phyloP scores from a whole-genome alignment of 2,888 invertebrate genomes.

The Drosophila rubida region DNA sequence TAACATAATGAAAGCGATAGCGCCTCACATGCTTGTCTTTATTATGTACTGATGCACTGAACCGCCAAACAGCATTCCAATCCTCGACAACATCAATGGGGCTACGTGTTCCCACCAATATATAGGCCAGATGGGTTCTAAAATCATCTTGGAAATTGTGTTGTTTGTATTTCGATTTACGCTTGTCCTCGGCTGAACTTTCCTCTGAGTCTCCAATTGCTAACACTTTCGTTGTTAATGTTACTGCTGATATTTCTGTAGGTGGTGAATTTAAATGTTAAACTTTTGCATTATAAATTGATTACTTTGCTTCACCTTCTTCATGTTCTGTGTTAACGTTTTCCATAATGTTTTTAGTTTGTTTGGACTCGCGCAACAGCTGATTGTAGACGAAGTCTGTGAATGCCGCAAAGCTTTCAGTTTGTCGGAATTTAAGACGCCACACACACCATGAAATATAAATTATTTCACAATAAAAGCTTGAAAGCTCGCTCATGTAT shows the following conservation, averaged over 20 bases:
- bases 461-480: slow-evolving; percentile 16
- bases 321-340: background rate
- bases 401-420: slow-evolving; percentile 9
- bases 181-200: background rate
- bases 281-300: background rate
- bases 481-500: background rate
- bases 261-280: background rate
- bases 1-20: slow-evolving; percentile 22
- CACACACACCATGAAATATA: background rate
- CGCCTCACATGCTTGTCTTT: slow-evolving; percentile 9
- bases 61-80: slow-evolving; percentile 12
- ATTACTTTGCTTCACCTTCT: background rate
- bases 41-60: slow-evolving; percentile 1
- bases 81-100: slow-evolving; percentile 9
- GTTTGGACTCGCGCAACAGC: background rate
- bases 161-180: background rate
- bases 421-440: background rate
- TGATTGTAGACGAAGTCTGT: background rate
- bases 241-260: background rate
- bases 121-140: background rate
- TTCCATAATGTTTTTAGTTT: slow-evolving; percentile 18
- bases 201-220: slow-evolving; percentile 28
- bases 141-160: background rate
- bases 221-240: slow-evolving; percentile 17
- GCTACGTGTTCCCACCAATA: slow-evolving; percentile 13